These are phyloP conservation scores for Heteronetta atricapilla DNA, from an alignment of 2,113 vertebrate genomes.

Conservation along the genomic window DNA sequence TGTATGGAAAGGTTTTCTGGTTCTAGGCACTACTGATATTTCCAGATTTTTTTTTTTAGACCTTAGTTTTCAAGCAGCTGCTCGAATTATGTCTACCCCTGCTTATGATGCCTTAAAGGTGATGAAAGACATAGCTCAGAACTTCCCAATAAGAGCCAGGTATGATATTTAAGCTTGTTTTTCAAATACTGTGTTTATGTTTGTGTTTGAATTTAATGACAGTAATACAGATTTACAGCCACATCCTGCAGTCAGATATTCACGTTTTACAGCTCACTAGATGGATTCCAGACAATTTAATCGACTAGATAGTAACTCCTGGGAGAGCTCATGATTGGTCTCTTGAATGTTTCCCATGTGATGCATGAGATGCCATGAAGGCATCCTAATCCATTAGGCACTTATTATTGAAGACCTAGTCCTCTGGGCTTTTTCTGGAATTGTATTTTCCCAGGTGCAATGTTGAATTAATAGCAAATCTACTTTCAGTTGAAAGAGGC, in stretches of 20 bases:
- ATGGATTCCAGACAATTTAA: background rate
- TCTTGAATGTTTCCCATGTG: background rate
- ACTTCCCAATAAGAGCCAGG: constrained; percentile 96
- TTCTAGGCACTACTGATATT: background rate
- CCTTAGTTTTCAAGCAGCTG: constrained; percentile 94
- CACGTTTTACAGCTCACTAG: background rate
- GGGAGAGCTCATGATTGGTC: background rate
- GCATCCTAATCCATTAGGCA: background rate
- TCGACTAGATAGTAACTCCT: background rate
- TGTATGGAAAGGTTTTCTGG: background rate
- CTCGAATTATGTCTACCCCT: constrained; percentile 86
- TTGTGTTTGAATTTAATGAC: background rate
- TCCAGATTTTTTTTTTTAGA: constrained; percentile 74
- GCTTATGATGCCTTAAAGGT: constrained; percentile 90
- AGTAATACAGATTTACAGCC: background rate
- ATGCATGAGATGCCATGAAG: background rate
- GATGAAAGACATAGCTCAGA: constrained; percentile 93
- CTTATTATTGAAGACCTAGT: background rate
- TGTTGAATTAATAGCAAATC: background rate
- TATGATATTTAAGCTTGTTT: constrained; percentile 63
- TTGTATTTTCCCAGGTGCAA: background rate
- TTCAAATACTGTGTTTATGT: background rate
- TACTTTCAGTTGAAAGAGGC: background rate
- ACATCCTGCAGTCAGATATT: background rate
- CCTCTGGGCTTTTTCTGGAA: background rate